phyloP scores from a whole-genome alignment of 2,113 vertebrate genomes.

The Epinephelus cyanopodus region DNA sequence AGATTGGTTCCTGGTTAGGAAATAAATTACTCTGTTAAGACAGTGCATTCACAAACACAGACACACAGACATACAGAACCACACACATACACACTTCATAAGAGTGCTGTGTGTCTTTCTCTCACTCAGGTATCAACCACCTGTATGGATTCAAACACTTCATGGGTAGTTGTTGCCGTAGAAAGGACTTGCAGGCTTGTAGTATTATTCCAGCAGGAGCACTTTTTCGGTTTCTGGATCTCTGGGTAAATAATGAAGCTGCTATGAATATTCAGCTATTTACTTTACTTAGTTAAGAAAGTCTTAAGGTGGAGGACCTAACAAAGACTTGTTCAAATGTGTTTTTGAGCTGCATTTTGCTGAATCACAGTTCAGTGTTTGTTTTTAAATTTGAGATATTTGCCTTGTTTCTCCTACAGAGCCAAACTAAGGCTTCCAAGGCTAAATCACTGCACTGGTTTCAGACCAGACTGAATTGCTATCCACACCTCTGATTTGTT shows the following conservation, averaged over 20 bases:
- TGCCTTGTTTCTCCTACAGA: too few relatives aligned
- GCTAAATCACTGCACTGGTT: too few relatives aligned
- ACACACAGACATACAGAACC: not conserved
- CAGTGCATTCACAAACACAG: not conserved
- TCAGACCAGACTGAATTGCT: too few relatives aligned
- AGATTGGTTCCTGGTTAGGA: conserved; percentile 37
- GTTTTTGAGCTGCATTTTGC: too few relatives aligned
- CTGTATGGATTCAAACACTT: conserved; percentile 6
- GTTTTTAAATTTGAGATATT: too few relatives aligned
- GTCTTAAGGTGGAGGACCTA: too few relatives aligned
- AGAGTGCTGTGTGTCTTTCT: not conserved
- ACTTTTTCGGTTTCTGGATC: not conserved
- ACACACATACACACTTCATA: not conserved
- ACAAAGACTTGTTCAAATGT: too few relatives aligned
- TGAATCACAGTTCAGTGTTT: too few relatives aligned
- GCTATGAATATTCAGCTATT: not conserved
- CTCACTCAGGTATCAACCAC: not conserved
- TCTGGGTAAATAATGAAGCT: not conserved
- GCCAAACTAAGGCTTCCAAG: too few relatives aligned
- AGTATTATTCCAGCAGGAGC: not conserved
- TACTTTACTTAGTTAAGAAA: not conserved
- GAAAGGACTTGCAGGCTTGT: not conserved
- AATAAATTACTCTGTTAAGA: conserved; percentile 31
- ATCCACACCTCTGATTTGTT: too few relatives aligned
- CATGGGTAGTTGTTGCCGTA: not conserved